Conservation (phyloP, 2,113 vertebrate species). For the Verasper variegatus region DNA sequence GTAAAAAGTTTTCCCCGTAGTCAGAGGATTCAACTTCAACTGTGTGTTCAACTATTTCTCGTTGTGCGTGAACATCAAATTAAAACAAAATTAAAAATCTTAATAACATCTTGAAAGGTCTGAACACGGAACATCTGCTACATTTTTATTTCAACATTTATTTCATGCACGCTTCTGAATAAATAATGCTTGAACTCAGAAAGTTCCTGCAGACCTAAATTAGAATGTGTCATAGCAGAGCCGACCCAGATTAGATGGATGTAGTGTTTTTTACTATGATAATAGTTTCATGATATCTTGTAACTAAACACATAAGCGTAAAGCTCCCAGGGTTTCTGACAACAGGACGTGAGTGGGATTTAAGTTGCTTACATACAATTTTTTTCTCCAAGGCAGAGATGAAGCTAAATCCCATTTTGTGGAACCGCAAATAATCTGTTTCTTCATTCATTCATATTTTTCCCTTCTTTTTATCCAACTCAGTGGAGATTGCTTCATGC, state of each 20-base stretch:
- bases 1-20: constrained; percentile 23
- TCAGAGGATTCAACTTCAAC: constrained; percentile 20
- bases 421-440: background rate
- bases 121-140: constrained; percentile 23
- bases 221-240: background rate
- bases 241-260: background rate
- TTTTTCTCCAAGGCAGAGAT: background rate
- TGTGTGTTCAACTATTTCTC: constrained; percentile 38
- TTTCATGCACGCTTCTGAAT: background rate
- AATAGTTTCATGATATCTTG: background rate
- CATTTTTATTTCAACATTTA: constrained; percentile 2
- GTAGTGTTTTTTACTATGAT: background rate
- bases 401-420: background rate
- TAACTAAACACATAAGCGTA: background rate
- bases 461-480: background rate
- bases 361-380: too few relatives aligned
- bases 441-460: background rate
- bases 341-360: background rate
- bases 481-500: background rate
- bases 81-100: background rate
- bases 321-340: background rate
- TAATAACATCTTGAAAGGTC: constrained; percentile 6
- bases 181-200: background rate
- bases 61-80: constrained; percentile 21
- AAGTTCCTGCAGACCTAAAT: too few relatives aligned